A percentile compares a stretch with the other conserved stretches of the same genome.
Conservation (phyloP, 1,140 invertebrate species). For the Drosophila hydei region DNA sequence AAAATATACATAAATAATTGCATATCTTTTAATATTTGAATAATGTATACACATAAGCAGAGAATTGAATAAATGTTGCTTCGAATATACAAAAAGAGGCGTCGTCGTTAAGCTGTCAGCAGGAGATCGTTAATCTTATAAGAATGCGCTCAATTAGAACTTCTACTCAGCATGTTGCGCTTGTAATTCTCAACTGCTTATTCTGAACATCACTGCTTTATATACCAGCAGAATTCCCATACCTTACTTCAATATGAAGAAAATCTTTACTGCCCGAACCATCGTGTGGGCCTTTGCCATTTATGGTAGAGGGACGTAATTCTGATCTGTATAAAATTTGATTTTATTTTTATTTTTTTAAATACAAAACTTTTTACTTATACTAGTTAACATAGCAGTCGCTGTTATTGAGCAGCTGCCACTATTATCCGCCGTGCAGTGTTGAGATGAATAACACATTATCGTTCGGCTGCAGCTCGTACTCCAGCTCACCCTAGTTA, state of each 20-base stretch:
- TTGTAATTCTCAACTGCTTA: constrained; percentile 59
- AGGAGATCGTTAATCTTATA: background rate
- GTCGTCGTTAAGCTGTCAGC: background rate
- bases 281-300: constrained; percentile 72
- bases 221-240: background rate
- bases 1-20: constrained; percentile 46
- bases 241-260: constrained; percentile 41
- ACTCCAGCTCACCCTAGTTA: constrained; percentile 85
- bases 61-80: constrained; percentile 78
- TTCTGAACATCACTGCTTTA: constrained; percentile 1
- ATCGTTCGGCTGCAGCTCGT: constrained; percentile 85
- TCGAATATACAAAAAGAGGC: constrained; percentile 39
- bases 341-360: constrained; percentile 12
- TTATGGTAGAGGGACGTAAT: constrained; percentile 74
- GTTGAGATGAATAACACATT: constrained; percentile 86
- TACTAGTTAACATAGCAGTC: background rate
- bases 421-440: constrained; percentile 85
- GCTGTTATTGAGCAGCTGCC: background rate
- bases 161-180: accelerated
- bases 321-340: constrained; percentile 45
- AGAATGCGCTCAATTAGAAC: background rate
- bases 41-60: constrained; percentile 53
- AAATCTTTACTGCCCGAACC: constrained; percentile 64
- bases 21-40: constrained; percentile 54
- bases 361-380: constrained; percentile 29